Evolutionary conservation across 1,140 invertebrate species (phyloP), one percentile per base, ranked within the genome.

Genomic region (Leptopilina clavipes): DNA sequence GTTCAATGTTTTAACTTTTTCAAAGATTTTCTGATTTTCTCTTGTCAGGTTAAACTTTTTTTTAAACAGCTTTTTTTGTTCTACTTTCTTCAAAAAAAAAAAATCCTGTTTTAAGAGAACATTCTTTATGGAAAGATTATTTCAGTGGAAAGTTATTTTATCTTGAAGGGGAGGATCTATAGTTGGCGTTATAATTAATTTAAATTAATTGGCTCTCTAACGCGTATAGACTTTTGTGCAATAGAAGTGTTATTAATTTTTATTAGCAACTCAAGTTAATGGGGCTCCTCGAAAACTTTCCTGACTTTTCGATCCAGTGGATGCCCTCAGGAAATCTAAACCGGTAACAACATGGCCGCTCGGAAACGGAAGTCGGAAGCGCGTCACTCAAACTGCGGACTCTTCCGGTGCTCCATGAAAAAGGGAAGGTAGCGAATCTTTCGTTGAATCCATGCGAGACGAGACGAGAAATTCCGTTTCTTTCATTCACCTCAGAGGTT

Each of bases 321-420:
- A 75, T 77, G 79, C 80, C 82, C 81, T 79, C 84, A 86, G 89
- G 88, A 90, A 90, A 89, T 90, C 86, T 86, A 88, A 89, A 88
- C 87, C 86, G 87, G 89, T 87, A 89, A 86, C 89, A 90, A 91
- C 88, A 91, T 91, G 90, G 89, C 89, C 84, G 89, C 86, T 87
- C 87, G 89, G 90, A 91, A 90, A 88, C 90, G 90, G 89, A 90
- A 91, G 86, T 86, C 88, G 89, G 88, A 90, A 87, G 82, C 86
- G 86, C 89, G 90, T 90, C 89, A 88, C 88, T 90, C 89, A 90
- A 90, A 88, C 87, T 88, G 81, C 83, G 80, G 79, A 74, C 82
- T 83, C 82, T 87, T 90, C 89, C 89, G 89, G 85, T 86, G 86
- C 83, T 78, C 82, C 81, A 73, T 76, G 87, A 88, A 87, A 89